A percentile compares a stretch with the other conserved stretches of the same genome.
Evolutionary conservation across 2,888 invertebrate genomes (phyloP).

Genomic region (Limnephilus lunatus): DNA sequence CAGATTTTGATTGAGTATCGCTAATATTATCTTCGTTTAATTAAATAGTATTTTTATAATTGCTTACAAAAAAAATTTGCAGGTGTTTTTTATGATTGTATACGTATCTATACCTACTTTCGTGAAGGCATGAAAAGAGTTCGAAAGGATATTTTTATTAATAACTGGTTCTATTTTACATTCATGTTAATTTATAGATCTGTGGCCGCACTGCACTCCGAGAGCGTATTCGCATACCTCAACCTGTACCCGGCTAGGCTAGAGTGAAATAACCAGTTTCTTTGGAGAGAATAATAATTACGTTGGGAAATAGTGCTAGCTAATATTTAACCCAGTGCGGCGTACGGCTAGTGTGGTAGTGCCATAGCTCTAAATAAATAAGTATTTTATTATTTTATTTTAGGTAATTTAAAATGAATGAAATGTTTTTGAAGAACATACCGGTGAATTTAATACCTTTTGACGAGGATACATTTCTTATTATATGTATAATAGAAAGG

Average conservation of each 20-base stretch:
- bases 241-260: constrained; percentile 2
- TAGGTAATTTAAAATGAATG: too few relatives aligned
- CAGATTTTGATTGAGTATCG: too few relatives aligned
- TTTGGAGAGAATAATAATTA: neutral
- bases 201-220: neutral
- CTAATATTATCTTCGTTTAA: too few relatives aligned
- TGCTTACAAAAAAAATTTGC: too few relatives aligned
- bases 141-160: neutral
- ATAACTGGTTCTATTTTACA: neutral
- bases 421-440: too few relatives aligned
- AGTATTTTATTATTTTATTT: neutral
- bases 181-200: neutral
- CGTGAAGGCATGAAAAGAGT: neutral
- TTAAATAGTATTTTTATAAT: too few relatives aligned
- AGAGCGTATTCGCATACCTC: neutral
- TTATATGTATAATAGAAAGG: too few relatives aligned
- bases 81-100: too few relatives aligned
- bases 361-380: neutral
- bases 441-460: too few relatives aligned
- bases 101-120: neutral
- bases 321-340: constrained; percentile 23
- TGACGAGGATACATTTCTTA: too few relatives aligned
- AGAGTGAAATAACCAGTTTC: constrained; percentile 17
- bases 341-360: neutral
- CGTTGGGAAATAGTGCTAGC: constrained; percentile 19